Percentiles rank a stretch among this genome's conserved stretches.
Conservation (phyloP, 2,113 vertebrate species). For the Bombycilla garrulus region DNA sequence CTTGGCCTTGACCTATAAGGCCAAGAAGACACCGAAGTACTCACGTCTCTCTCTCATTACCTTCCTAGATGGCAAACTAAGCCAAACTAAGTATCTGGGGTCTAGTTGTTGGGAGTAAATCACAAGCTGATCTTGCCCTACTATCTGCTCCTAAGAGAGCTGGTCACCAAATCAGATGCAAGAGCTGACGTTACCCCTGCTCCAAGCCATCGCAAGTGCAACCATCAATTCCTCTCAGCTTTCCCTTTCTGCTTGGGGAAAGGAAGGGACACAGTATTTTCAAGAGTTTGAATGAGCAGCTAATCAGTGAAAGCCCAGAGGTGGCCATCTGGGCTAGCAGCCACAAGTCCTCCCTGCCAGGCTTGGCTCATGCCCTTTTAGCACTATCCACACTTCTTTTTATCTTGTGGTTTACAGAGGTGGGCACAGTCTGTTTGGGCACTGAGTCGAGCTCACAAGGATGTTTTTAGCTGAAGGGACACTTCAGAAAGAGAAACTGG, state of each 20-base stretch:
- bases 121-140: background rate
- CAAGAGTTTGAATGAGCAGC: background rate
- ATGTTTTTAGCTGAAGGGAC: background rate
- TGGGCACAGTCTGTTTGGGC: background rate
- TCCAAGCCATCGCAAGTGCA: accelerated
- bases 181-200: accelerated
- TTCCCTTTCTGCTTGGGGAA: background rate
- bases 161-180: accelerated
- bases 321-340: background rate
- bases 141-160: background rate
- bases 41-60: background rate
- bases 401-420: background rate
- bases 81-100: background rate
- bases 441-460: background rate
- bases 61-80: background rate
- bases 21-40: background rate
- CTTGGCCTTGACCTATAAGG: background rate
- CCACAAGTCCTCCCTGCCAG: background rate
- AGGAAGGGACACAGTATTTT: background rate
- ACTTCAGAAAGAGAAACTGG: background rate
- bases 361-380: background rate
- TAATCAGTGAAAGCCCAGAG: background rate
- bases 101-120: background rate
- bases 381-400: background rate
- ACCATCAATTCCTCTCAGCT: background rate